Conservation (phyloP, 2,888 invertebrate genomes). For the Trichopoda pennipes region DNA sequence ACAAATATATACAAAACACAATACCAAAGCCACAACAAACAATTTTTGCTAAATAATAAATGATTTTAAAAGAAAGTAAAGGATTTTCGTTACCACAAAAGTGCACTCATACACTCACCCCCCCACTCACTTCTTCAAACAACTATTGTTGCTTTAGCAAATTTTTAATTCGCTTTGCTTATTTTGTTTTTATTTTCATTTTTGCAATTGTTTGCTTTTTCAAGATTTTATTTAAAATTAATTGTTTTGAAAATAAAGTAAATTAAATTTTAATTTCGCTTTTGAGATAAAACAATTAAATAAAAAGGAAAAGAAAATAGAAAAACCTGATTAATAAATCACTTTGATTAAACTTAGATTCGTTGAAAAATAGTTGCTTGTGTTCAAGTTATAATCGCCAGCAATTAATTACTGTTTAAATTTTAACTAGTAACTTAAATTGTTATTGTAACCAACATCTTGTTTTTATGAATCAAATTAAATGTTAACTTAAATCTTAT, state of each 20-base stretch:
- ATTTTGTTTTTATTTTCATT: neutral
- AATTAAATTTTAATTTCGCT: constrained; percentile 39
- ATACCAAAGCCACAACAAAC: constrained; percentile 54
- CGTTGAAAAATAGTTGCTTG: neutral
- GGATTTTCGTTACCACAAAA: constrained; percentile 38
- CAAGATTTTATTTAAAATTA: constrained; percentile 51
- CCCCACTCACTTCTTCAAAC: neutral
- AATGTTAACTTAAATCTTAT: too few relatives aligned
- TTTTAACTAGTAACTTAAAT: neutral
- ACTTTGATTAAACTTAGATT: constrained; percentile 2
- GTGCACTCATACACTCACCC: neutral
- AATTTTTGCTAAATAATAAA: constrained; percentile 57
- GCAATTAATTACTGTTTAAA: neutral
- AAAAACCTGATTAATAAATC: constrained; percentile 24
- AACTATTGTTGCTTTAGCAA: constrained; percentile 5
- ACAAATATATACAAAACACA: neutral
- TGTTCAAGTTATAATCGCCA: neutral
- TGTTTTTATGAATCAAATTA: too few relatives aligned
- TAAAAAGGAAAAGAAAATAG: neutral
- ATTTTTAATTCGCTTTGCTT: constrained; percentile 22
- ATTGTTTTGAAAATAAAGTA: constrained; percentile 53
- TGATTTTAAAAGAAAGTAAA: constrained; percentile 48
- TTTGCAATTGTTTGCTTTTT: neutral
- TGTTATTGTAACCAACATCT: too few relatives aligned
- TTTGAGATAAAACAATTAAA: constrained; percentile 3